Conservation (phyloP, 2,888 invertebrate genomes). For the Marronus borbonicus region DNA sequence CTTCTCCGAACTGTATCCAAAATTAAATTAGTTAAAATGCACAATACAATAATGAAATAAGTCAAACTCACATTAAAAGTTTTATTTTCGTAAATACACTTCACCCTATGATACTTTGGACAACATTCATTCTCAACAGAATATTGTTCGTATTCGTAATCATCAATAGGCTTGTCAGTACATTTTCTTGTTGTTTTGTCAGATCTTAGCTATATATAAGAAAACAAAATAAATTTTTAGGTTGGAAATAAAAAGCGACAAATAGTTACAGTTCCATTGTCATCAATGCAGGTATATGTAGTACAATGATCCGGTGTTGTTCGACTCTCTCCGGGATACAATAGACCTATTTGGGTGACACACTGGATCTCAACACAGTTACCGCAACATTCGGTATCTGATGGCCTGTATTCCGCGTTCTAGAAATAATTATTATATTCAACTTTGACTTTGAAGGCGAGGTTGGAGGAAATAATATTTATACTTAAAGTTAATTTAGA, state of each 20-base stretch:
- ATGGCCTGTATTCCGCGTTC: conserved; percentile 75
- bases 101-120: conserved; percentile 71
- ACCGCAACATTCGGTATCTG: conserved; percentile 76
- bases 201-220: conserved; percentile 67
- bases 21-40: neutral
- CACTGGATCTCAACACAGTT: conserved; percentile 77
- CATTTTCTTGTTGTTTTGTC: conserved; percentile 64
- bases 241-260: too few species aligned
- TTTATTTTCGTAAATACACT: conserved; percentile 72
- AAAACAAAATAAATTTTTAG: neutral
- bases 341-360: conserved; percentile 69
- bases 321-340: conserved; percentile 74
- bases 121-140: conserved; percentile 74
- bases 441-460: too few species aligned
- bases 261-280: conserved; percentile 69
- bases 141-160: conserved; percentile 72
- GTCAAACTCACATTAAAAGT: conserved; percentile 69
- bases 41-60: neutral
- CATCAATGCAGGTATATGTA: conserved; percentile 74
- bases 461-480: too few species aligned
- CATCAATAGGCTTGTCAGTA: conserved; percentile 68
- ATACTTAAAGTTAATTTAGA: too few species aligned
- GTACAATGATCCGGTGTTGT: conserved; percentile 76
- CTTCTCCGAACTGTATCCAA: conserved; percentile 4
- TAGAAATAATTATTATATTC: conserved; percentile 59